These are phyloP conservation scores for Naja naja DNA, from an alignment of 2,113 vertebrate species.

Conservation along the genomic window DNA sequence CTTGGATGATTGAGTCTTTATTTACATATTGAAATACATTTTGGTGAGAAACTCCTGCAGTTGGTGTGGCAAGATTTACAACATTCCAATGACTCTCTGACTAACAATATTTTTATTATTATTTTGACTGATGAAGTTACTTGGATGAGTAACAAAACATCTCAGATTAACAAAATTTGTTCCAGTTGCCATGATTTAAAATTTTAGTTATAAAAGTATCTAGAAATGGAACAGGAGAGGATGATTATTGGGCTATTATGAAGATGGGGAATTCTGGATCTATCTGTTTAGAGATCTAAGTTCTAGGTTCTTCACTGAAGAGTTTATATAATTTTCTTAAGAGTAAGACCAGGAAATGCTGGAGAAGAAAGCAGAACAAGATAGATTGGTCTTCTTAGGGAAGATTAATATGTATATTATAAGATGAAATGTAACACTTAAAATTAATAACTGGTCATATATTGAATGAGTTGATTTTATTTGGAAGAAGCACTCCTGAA, in stretches of 20 bases:
- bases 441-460: background rate
- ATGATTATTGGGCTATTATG: background rate
- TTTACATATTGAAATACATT: too few relatives aligned
- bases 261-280: background rate
- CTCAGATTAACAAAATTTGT: too few relatives aligned
- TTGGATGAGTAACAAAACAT: too few relatives aligned
- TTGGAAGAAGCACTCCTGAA: background rate
- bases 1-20: too few relatives aligned
- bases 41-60: too few relatives aligned
- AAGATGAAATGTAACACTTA: background rate
- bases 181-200: too few relatives aligned
- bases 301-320: background rate
- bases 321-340: background rate
- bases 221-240: background rate
- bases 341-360: background rate
- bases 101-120: too few relatives aligned
- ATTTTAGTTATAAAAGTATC: background rate
- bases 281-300: background rate
- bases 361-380: background rate
- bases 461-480: background rate
- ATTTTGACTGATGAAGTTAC: too few relatives aligned
- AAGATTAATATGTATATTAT: background rate
- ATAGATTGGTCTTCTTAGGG: background rate
- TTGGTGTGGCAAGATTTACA: too few relatives aligned
- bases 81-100: too few relatives aligned